Evolutionary conservation across 2,888 invertebrate genomes (phyloP).

Genomic region (Agrochola macilenta): DNA sequence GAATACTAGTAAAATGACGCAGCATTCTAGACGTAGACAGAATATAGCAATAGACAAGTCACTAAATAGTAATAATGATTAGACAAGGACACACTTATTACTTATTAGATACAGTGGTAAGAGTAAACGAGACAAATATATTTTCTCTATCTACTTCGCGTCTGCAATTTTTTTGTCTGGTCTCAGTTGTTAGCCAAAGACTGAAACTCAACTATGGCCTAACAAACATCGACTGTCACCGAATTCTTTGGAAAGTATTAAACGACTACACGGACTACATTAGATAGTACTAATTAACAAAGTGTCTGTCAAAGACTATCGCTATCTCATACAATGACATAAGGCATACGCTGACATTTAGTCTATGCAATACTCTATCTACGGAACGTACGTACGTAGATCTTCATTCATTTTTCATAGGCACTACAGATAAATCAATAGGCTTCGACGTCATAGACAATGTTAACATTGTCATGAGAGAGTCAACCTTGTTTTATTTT

Average conservation of each 20-base stretch:
- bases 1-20: background rate
- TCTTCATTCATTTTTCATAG: background rate
- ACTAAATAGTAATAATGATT: background rate
- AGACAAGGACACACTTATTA: background rate
- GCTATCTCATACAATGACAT: background rate
- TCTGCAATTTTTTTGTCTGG: background rate
- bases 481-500: background rate
- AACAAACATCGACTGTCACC: background rate
- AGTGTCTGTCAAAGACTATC: constrained; percentile 3
- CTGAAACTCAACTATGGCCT: background rate
- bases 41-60: background rate
- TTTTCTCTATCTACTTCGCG: background rate
- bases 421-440: background rate
- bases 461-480: background rate
- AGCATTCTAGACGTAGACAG: background rate
- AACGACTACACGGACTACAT: background rate
- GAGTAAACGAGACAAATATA: background rate
- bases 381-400: background rate
- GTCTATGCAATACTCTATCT: background rate
- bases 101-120: background rate
- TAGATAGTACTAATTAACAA: constrained; percentile 3
- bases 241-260: background rate
- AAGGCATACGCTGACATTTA: background rate
- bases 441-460: background rate
- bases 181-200: background rate